Evolutionary conservation across 2,888 invertebrate species (phyloP).

Genomic region (Dusona sp.): DNA sequence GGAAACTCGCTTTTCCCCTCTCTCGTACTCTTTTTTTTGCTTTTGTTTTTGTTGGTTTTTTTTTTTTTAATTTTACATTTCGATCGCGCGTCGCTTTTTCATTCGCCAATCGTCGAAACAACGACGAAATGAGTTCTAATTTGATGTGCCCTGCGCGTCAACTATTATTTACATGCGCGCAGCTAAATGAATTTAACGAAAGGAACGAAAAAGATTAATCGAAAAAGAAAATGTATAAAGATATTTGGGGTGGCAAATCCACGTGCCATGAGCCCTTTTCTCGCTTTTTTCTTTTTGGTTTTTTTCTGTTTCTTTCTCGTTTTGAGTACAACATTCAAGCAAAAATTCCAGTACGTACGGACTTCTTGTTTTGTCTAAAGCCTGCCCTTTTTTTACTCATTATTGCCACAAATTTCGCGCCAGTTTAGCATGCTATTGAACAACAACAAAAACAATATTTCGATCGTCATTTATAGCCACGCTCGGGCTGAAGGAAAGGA

Average conservation of each 20-base stretch:
- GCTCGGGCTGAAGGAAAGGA: background rate
- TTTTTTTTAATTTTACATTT: background rate
- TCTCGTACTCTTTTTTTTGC: background rate
- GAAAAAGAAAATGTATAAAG: slow-evolving; percentile 3
- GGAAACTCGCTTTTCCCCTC: slow-evolving; percentile 51
- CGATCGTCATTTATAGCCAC: slow-evolving; percentile 4
- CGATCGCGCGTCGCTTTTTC: background rate
- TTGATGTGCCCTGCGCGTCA: slow-evolving; percentile 25
- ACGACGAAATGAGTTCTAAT: background rate
- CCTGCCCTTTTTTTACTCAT: background rate
- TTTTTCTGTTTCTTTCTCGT: slow-evolving; percentile 19
- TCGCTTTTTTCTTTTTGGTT: background rate
- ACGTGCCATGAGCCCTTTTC: background rate
- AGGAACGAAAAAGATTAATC: slow-evolving; percentile 27
- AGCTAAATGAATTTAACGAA: slow-evolving; percentile 41
- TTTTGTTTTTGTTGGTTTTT: background rate
- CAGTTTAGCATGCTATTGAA: background rate
- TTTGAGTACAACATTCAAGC: background rate
- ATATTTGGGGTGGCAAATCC: slow-evolving; percentile 9
- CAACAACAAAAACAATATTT: slow-evolving; percentile 18
- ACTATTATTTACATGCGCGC: slow-evolving; percentile 63
- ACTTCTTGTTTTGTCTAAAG: background rate
- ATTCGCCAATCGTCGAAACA: slow-evolving; percentile 25
- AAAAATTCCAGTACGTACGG: background rate
- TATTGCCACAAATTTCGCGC: slow-evolving; percentile 13